These are phyloP conservation scores for Cryptocephalus moraei DNA, from an alignment of 2,888 invertebrate genomes.

Conservation along the genomic window DNA sequence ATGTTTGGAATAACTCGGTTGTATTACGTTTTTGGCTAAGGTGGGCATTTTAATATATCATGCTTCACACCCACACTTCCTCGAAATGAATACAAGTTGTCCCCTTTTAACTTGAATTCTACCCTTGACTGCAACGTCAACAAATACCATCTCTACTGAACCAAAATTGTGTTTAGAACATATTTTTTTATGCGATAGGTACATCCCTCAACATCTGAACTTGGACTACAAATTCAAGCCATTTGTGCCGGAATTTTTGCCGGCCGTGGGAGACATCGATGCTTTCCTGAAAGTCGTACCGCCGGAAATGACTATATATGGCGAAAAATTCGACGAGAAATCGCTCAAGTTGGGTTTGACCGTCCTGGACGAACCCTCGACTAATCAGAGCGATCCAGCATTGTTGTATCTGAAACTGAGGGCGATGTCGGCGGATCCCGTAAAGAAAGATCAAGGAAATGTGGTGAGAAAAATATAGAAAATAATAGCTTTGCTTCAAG, in stretches of 20 bases:
- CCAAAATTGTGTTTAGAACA: too few relatives aligned
- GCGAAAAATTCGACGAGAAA: conserved; percentile 24
- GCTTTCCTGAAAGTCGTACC: conserved; percentile 90
- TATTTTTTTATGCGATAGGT: conserved; percentile 43
- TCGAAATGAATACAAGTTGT: too few relatives aligned
- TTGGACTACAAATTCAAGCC: conserved; percentile 84
- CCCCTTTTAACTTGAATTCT: too few relatives aligned
- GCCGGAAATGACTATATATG: conserved; percentile 52
- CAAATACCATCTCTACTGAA: too few relatives aligned
- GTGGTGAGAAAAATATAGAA: conserved; percentile 11
- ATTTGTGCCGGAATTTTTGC: conserved; percentile 93
- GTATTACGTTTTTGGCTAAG: too few relatives aligned
- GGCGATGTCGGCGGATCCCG: conserved; percentile 46
- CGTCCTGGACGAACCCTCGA: conserved; percentile 90
- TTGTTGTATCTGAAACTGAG: conserved; percentile 84
- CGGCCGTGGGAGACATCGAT: conserved; percentile 97
- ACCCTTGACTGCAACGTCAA: too few relatives aligned
- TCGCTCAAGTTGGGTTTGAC: conserved; percentile 49
- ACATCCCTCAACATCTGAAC: conserved; percentile 86
- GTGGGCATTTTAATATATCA: too few relatives aligned
- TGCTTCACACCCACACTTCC: too few relatives aligned
- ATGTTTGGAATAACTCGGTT: too few relatives aligned
- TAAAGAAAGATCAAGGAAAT: conserved; percentile 27
- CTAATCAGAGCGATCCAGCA: conserved; percentile 92
- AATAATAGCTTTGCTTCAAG: too few relatives aligned